These are phyloP conservation scores for Sebastes jordani DNA, from an alignment of 2,797 vertebrate genomes.

Conservation along the genomic window DNA sequence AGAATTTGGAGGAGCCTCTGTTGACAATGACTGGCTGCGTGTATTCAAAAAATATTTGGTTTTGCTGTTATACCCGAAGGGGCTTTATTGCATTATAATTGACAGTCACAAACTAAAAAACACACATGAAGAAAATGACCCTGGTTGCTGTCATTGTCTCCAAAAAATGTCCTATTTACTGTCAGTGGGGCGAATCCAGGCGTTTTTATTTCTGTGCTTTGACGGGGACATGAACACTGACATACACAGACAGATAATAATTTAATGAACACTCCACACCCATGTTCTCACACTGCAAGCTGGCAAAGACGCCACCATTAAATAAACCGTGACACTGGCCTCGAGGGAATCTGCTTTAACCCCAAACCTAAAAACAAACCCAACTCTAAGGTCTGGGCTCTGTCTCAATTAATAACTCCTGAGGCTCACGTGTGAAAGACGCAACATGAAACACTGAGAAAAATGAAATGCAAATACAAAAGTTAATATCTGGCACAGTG, in stretches of 20 bases:
- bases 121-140: not conserved
- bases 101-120: constrained; percentile 20
- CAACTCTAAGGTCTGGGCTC: constrained; percentile 40
- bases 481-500: not conserved
- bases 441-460: not conserved
- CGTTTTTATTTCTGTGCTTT: constrained; percentile 24
- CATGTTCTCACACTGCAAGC: constrained; percentile 34
- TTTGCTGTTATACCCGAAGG: constrained; percentile 38
- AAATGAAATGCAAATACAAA: not conserved
- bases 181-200: not conserved
- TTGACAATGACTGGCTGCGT: constrained; percentile 46
- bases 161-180: constrained; percentile 39
- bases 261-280: constrained; percentile 46
- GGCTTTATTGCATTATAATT: constrained; percentile 45
- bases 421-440: constrained; percentile 1
- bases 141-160: constrained; percentile 29
- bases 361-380: constrained; percentile 55
- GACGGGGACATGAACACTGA: constrained; percentile 23
- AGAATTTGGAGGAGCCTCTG: constrained; percentile 47
- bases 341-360: constrained; percentile 47
- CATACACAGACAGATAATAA: constrained; percentile 23
- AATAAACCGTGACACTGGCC: constrained; percentile 47
- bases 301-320: constrained; percentile 31
- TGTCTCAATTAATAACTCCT: constrained; percentile 35
- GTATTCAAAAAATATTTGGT: constrained; percentile 54